A percentile compares a stretch with the other conserved stretches of the same genome.
phyloP scores from a whole-genome alignment of 2,888 invertebrate species.

The Dysmachus trigonus region DNA sequence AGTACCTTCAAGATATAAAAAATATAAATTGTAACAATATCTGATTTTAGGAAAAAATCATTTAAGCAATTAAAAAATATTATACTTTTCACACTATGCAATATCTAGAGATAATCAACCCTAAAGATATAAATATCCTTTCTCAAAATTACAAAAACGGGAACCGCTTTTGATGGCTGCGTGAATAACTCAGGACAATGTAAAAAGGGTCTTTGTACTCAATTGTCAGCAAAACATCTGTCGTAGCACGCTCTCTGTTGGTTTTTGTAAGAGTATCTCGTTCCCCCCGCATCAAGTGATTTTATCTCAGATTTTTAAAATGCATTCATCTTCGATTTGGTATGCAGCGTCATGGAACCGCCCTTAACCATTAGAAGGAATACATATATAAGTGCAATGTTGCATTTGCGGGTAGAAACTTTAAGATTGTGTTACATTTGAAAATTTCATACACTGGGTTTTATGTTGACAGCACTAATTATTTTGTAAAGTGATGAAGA shows the following conservation, averaged over 20 bases:
- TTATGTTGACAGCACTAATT: background rate
- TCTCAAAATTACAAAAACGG: background rate
- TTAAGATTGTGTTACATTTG: background rate
- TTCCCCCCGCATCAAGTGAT: background rate
- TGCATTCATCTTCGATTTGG: background rate
- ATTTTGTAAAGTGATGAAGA: no score
- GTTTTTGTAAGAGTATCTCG: background rate
- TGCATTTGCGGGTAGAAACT: background rate
- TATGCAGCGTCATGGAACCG: background rate
- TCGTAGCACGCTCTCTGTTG: background rate
- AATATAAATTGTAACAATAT: background rate
- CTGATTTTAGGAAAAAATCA: background rate
- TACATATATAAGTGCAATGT: background rate
- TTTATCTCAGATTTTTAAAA: background rate
- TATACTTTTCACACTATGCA: background rate
- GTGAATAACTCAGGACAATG: background rate
- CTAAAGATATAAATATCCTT: background rate
- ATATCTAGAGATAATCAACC: background rate
- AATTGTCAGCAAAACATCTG: background rate
- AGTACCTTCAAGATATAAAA: no score
- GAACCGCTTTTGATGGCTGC: background rate
- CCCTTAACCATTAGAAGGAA: background rate
- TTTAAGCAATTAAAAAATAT: background rate
- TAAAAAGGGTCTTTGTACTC: background rate
- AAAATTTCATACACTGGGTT: background rate